phyloP scores from a whole-genome alignment of 2,797 vertebrate genomes.

The Neoniphon sammara region DNA sequence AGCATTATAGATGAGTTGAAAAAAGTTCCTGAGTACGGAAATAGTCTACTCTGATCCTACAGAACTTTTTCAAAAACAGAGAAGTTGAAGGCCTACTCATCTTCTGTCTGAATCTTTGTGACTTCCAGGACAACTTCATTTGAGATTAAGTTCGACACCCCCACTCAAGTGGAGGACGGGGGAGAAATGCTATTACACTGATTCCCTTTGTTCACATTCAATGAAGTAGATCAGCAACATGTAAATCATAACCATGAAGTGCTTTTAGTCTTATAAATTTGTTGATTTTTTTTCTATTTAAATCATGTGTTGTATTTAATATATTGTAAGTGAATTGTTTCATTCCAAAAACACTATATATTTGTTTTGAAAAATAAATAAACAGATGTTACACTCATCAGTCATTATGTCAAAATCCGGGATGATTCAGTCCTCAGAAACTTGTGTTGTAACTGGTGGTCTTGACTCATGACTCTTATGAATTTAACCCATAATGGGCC shows the following conservation, averaged over 20 bases:
- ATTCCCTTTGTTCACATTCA: conserved; percentile 30
- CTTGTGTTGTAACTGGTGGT: too few relatives aligned
- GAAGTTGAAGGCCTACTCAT: conserved; percentile 21
- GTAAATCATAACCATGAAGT: conserved; percentile 15
- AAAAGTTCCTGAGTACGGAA: conserved; percentile 33
- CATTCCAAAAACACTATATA: not conserved
- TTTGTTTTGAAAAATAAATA: conserved; percentile 10
- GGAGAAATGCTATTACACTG: conserved; percentile 11
- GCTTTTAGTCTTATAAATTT: conserved; percentile 29
- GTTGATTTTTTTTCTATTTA: conserved; percentile 37
- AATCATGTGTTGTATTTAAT: conserved; percentile 19
- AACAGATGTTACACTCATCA: too few relatives aligned
- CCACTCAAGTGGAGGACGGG: conserved; percentile 19
- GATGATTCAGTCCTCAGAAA: too few relatives aligned
- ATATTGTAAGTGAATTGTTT: conserved; percentile 32
- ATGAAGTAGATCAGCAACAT: conserved; percentile 38
- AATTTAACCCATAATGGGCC: not conserved
- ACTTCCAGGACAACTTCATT: conserved; percentile 10
- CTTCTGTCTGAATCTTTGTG: conserved; percentile 31
- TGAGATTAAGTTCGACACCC: conserved; percentile 15
- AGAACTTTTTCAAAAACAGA: conserved; percentile 36
- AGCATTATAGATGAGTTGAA: conserved; percentile 44
- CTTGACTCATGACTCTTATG: not conserved
- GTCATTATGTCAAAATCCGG: too few relatives aligned
- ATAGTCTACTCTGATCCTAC: conserved; percentile 8